phyloP scores from a whole-genome alignment of 2,113 vertebrate genomes.

The Brachirus orientalis region DNA sequence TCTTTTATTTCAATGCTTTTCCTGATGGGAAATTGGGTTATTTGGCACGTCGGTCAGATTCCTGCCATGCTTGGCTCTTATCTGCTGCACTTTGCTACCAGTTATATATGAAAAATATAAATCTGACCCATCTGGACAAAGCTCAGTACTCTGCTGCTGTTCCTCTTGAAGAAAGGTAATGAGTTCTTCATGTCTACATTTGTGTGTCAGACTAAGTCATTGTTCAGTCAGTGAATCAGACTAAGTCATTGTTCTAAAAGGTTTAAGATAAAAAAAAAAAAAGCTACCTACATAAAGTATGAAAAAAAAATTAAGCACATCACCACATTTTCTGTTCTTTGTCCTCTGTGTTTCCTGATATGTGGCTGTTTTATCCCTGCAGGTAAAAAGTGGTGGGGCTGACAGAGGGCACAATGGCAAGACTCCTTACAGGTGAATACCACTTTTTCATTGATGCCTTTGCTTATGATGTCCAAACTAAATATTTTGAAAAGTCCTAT shows the following conservation, averaged over 20 bases:
- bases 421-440: slow-evolving; percentile 71
- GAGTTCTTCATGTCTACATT: neutral
- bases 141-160: slow-evolving; percentile 22
- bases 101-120: slow-evolving; percentile 77
- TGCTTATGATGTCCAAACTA: too few relatives aligned
- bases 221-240: too few relatives aligned
- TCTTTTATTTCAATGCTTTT: neutral
- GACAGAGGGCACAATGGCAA: slow-evolving; percentile 53
- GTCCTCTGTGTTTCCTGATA: too few relatives aligned
- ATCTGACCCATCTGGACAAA: slow-evolving; percentile 16
- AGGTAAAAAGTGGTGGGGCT: neutral
- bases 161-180: slow-evolving; percentile 67
- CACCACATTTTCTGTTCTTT: too few relatives aligned
- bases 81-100: slow-evolving; percentile 79
- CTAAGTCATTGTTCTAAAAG: too few relatives aligned
- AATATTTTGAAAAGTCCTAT: too few relatives aligned
- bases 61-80: slow-evolving; percentile 59
- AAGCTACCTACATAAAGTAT: too few relatives aligned
- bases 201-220: neutral
- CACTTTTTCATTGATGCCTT: too few relatives aligned
- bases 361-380: slow-evolving; percentile 5
- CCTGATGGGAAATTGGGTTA: slow-evolving; percentile 10
- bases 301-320: too few relatives aligned
- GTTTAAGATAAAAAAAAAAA: too few relatives aligned
- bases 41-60: slow-evolving; percentile 23